A percentile compares a stretch with the other conserved stretches of the same genome.
Conservation (phyloP, 2,113 vertebrate species). For the Peucedramus taeniatus region DNA sequence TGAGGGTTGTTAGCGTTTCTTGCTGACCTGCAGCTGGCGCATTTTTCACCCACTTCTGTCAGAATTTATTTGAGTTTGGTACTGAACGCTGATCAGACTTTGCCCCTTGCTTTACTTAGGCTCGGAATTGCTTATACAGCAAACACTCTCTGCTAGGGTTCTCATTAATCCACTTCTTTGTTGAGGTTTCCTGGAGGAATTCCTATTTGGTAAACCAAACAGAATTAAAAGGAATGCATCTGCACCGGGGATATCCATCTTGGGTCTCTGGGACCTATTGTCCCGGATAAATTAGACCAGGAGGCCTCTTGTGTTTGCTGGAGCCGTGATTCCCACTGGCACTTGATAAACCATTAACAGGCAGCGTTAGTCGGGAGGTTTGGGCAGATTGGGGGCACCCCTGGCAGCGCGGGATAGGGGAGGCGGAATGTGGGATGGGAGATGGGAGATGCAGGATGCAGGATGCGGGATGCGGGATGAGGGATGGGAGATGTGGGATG, state of each 20-base stretch:
- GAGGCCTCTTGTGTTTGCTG: background rate
- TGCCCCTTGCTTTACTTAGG: slow-evolving; percentile 41
- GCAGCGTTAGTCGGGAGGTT: background rate
- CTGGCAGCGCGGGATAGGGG: background rate
- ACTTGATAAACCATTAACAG: background rate
- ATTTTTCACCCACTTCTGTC: slow-evolving; percentile 59
- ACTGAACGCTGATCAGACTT: slow-evolving; percentile 43
- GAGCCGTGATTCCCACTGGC: background rate
- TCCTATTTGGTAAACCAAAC: slow-evolving; percentile 60
- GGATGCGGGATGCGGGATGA: background rate
- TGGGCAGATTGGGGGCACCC: background rate
- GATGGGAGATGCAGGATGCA: accelerated
- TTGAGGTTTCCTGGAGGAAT: slow-evolving; percentile 56
- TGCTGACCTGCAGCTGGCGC: slow-evolving; percentile 38
- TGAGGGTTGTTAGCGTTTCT: slow-evolving; percentile 14
- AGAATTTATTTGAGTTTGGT: slow-evolving; percentile 57
- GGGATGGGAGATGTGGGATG: background rate
- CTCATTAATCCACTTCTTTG: slow-evolving; percentile 60
- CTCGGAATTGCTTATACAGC: slow-evolving; percentile 48
- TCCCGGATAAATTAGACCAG: background rate
- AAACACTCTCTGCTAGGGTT: slow-evolving; percentile 50
- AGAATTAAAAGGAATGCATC: slow-evolving; percentile 50
- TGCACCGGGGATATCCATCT: slow-evolving; percentile 20
- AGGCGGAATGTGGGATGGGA: background rate
- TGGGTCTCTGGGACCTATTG: background rate